phyloP scores from a whole-genome alignment of 2,797 vertebrate species.

The Petrocephalus sullivani region DNA sequence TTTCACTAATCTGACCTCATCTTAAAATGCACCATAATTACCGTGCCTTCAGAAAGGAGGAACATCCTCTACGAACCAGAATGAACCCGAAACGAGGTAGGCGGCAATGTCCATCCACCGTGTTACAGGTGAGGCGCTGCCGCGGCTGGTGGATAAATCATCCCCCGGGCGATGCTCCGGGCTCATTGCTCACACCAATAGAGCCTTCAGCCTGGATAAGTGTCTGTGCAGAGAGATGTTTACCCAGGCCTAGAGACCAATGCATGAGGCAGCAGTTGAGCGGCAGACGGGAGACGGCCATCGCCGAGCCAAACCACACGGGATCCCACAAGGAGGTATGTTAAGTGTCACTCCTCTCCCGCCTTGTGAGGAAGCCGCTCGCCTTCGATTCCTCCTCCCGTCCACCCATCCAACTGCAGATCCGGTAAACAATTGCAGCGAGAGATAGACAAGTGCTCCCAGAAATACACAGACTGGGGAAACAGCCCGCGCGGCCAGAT shows the following conservation, averaged over 20 bases:
- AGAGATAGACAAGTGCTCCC: background rate
- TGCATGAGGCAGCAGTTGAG: background rate
- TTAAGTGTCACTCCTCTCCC: slow-evolving; percentile 1
- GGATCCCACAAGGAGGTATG: background rate
- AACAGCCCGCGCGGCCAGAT: background rate
- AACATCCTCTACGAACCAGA: background rate
- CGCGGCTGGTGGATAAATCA: background rate
- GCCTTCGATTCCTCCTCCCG: background rate
- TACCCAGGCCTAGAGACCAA: background rate
- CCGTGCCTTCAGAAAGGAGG: background rate
- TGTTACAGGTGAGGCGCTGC: background rate
- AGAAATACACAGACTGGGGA: background rate
- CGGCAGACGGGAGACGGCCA: background rate
- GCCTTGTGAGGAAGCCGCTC: background rate
- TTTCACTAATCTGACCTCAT: background rate
- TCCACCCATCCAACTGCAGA: background rate
- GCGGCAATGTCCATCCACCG: background rate
- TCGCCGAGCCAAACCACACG: background rate
- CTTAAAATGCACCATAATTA: background rate
- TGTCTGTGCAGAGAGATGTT: background rate
- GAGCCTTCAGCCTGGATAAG: background rate
- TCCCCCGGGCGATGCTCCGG: background rate
- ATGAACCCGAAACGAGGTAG: background rate
- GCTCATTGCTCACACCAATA: background rate
- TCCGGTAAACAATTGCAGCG: background rate